phyloP scores from a whole-genome alignment of 1,140 invertebrate species.

The Pissodes strobi region DNA sequence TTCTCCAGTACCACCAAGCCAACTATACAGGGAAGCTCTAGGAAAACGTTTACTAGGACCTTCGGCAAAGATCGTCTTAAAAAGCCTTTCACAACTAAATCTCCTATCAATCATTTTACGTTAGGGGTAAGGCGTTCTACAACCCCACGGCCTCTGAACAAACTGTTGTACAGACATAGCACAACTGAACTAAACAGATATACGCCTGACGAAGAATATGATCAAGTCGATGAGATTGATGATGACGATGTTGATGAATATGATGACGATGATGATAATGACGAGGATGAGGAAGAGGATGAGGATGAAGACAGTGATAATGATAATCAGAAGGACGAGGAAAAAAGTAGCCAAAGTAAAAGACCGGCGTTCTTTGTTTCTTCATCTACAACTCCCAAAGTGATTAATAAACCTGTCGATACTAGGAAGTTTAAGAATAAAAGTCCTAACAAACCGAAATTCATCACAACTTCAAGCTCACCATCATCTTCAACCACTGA shows the following conservation, averaged over 20 bases:
- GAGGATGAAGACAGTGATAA: neutral
- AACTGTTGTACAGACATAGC: slow-evolving; percentile 34
- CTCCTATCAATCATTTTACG: too few species aligned
- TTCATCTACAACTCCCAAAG: neutral
- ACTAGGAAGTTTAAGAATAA: slow-evolving; percentile 12
- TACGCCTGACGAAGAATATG: too few species aligned
- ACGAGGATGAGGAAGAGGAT: neutral
- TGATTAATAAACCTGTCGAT: slow-evolving; percentile 5
- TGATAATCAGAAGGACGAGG: slow-evolving; percentile 2
- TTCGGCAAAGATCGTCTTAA: neutral
- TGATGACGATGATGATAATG: neutral
- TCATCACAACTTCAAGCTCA: neutral
- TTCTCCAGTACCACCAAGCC: neutral
- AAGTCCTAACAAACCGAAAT: slow-evolving; percentile 25
- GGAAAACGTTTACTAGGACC: slow-evolving; percentile 7
- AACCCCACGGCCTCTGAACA: slow-evolving; percentile 25
- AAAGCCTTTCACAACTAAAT: neutral
- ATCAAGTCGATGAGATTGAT: too few species aligned
- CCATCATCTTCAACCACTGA: slow-evolving; percentile 17
- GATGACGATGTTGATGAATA: too few species aligned
- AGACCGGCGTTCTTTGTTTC: neutral
- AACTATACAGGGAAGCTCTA: neutral
- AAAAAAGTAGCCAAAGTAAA: neutral
- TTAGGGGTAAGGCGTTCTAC: neutral
- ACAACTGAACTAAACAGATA: slow-evolving; percentile 20